Evolutionary conservation across 2,888 invertebrate species (phyloP), one percentile per base, ranked within the genome.

Genomic region (Rhimphoctona megacephalus): DNA sequence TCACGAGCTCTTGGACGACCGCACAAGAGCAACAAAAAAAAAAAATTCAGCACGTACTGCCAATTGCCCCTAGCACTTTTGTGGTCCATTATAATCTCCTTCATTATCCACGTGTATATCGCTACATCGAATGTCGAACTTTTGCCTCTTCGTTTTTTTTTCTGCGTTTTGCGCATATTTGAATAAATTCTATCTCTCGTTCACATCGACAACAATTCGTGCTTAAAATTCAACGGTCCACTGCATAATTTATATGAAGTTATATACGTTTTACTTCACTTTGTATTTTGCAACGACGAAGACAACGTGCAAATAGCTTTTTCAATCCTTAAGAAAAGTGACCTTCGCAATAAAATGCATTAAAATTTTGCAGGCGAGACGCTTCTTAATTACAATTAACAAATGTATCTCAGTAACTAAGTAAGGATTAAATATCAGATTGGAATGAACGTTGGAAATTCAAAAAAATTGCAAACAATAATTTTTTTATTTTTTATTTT

Each of bases 141-240:
- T 76, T 81, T 3, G 43, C 57, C 17, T 49, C 9, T 7, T 30
- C 64, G 14, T 46, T 36, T 49, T 33, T 70, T 72, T 69, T 39
- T 46, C 33, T 36, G 9, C 36, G 33, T 19, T 77, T 52, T 72
- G 52, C 17, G 72, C 66, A 81, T 81, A 78, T 78, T 49, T 72
- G 81, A 85, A 81, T 85, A 78, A 85, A 81, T 85, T 81, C 78
- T 78, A 78, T 73, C 49, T 52, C 61, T 78, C 81, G 64, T 73
- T 73, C 78, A 70, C 78, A 57, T 81, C 61, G 81, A 74, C 73
- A 39, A 73, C 72, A 78, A 81, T 74, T 57, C 70, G 25, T 39
- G 73, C 69, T 73, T 73, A 73, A 78, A 81, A 67, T 85, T 85
- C 85, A 81, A 25, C 57, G 25, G 25, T 57, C 14, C 25, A 78